These are phyloP conservation scores for Venturia canescens DNA, from an alignment of 1,140 invertebrate genomes.

Conservation along the genomic window DNA sequence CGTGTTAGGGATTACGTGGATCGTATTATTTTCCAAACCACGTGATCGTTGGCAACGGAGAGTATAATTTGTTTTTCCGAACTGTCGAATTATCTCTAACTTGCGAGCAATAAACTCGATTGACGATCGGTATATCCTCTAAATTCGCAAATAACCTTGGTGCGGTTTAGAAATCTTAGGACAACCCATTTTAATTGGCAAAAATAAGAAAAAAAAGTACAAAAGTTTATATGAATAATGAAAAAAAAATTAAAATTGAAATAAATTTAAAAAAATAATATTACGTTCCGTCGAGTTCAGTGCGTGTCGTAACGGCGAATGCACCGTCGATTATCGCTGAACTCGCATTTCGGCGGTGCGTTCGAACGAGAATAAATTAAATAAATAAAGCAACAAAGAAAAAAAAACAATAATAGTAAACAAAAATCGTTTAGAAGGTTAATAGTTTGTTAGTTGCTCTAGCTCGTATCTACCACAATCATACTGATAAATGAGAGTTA, in stretches of 20 bases:
- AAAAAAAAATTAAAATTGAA: constrained; percentile 39
- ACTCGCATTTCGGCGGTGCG: no score
- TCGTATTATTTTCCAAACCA: no score
- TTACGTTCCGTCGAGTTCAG: constrained; percentile 38
- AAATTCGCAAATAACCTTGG: no score
- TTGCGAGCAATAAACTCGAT: no score
- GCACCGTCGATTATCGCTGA: no score
- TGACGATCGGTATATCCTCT: no score
- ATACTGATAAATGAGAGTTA: constrained; percentile 46
- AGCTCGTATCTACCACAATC: constrained; percentile 35
- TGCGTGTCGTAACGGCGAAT: constrained; percentile 42
- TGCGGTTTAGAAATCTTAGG: no score
- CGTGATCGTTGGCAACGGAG: no score
- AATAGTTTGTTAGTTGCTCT: constrained; percentile 43
- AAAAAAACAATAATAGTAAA: neutral
- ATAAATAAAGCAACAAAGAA: neutral
- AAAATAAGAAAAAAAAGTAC: constrained; percentile 53
- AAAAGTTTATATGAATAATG: constrained; percentile 48
- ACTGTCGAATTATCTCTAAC: no score
- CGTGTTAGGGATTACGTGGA: no score
- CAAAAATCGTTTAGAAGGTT: constrained; percentile 45
- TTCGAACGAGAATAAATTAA: no score
- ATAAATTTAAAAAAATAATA: constrained; percentile 41
- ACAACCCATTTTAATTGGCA: constrained; percentile 16
- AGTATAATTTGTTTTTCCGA: no score